Conservation (phyloP, 2,888 invertebrate genomes). For the Pyrocoelia pectoralis region DNA sequence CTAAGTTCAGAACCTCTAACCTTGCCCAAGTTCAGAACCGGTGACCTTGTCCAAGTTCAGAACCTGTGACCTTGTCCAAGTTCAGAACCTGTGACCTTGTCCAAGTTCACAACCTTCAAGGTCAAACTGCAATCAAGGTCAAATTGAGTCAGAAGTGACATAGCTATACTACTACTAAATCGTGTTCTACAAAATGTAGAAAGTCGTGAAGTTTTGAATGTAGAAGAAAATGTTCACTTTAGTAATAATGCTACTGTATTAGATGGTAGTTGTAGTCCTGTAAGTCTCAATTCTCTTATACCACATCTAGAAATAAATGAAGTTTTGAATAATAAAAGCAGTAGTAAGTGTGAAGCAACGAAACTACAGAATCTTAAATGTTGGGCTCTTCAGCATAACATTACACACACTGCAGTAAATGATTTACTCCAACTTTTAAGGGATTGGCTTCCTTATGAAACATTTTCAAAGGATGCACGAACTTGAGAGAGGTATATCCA, state of each 20-base stretch:
- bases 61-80: no score
- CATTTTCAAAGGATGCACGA: not conserved
- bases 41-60: no score
- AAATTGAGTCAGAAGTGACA: no score
- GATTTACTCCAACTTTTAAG: not conserved
- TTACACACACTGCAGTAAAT: not conserved
- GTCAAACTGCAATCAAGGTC: no score
- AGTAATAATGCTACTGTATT: not conserved
- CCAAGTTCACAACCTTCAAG: no score
- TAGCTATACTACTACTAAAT: no score
- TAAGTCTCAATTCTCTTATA: not conserved
- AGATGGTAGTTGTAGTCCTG: not conserved
- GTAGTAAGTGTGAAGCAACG: not conserved
- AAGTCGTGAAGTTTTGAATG: not conserved
- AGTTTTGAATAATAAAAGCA: not conserved
- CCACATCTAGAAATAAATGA: not conserved
- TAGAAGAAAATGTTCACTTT: not conserved
- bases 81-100: no score
- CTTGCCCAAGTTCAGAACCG: no score
- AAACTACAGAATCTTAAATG: not conserved
- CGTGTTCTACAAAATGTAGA: not conserved
- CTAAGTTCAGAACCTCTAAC: no score
- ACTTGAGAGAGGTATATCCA: not conserved
- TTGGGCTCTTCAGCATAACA: constrained; percentile 1
- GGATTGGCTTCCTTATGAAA: not conserved